Evolutionary conservation across 2,797 vertebrate genomes (phyloP).

Genomic region (Netta rufina): DNA sequence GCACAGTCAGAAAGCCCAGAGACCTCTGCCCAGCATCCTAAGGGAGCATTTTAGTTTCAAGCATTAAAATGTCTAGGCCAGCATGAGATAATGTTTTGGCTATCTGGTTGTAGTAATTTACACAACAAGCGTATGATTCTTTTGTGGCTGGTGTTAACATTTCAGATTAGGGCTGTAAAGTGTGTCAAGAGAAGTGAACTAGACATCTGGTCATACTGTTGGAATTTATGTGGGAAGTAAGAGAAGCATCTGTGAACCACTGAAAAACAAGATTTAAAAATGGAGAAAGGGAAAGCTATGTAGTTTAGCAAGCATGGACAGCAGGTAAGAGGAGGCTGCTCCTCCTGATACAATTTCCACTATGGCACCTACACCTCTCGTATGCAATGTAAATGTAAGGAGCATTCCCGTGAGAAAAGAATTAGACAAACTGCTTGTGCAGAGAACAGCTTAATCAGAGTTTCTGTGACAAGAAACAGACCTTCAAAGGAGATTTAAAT

Average conservation of each 20-base stretch:
- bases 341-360: background rate
- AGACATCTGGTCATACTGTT: constrained; percentile 52
- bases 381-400: background rate
- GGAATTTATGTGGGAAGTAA: constrained; percentile 62
- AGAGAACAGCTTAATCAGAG: background rate
- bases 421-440: background rate
- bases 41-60: background rate
- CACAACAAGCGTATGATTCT: background rate
- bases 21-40: background rate
- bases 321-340: background rate
- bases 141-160: background rate
- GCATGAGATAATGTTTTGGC: constrained; percentile 51
- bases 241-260: constrained; percentile 20
- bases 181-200: background rate
- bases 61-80: background rate
- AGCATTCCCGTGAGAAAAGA: background rate
- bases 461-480: background rate
- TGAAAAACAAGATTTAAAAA: background rate
- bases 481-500: background rate
- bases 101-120: background rate
- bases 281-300: background rate
- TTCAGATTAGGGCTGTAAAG: constrained; percentile 3
- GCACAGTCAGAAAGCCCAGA: background rate
- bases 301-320: background rate
- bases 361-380: background rate